Evolutionary conservation across 2,888 invertebrate species (phyloP), one percentile per base, ranked within the genome.

Genomic region (Cinara cedri): DNA sequence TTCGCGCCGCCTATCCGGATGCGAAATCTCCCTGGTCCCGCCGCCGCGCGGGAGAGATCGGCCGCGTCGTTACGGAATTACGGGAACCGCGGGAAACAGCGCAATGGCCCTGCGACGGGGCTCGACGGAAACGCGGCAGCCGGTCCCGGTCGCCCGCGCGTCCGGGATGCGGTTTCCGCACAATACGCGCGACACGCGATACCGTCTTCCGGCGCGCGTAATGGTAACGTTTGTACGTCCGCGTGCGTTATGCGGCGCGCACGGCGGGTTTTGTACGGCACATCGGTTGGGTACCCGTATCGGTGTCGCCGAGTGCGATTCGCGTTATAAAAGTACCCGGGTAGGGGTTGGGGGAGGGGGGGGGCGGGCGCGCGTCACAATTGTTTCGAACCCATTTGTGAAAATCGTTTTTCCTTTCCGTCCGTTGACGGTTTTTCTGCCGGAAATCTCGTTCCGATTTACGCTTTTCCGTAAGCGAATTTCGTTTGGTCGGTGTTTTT

Each of bases 131-230:
- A 68, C 76, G 60, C 68, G 68, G 60, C 60, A 78, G 76, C 76
- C 68, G 60, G 60, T 57, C 34, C 34, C 46, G 54, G 26, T 3
- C 60, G 57, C 57, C n/a, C 10, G 44, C 24, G 55, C 26, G 76
- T 78, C 76, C 76, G 76, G 75, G 76, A 78, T 78, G 76, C 68
- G 76, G 76, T 78, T 78, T 78, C 76, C 76, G 68, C 34, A 34
- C n/a, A n/a, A n/a, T n/a, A n/a, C n/a, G n/a, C 34, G 16, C 14
- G 76, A 78, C 76, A 78, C 60, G 68, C 76, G 76, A 78, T 78
- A 65, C 55, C 60, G 76, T 60, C 68, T 78, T 78, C 76, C 76
- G 60, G 72, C 72, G 72, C 49, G n/a, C 57, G 11, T 49, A n/a
- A 34, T 34, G 6, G 6, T 13, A 51, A 54, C n/a, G 54, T 46